Evolutionary conservation across 2,797 vertebrate genomes (phyloP).

Genomic region (Cottoperca gobio): DNA sequence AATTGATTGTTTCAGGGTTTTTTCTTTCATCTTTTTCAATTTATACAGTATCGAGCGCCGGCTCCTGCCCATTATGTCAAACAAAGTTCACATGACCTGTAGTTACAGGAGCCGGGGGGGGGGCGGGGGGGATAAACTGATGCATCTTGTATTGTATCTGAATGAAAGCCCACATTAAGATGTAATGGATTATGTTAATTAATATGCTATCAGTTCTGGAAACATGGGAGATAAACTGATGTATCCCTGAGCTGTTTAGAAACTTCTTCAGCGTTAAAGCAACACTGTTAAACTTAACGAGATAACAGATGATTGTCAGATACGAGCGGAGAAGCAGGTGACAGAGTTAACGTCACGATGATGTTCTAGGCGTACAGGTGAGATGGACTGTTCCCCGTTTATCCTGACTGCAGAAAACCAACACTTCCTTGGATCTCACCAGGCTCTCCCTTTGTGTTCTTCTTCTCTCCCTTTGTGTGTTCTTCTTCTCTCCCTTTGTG

Average conservation of each 20-base stretch:
- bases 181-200: constrained; percentile 72
- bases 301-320: constrained; percentile 55
- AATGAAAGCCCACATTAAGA: constrained; percentile 48
- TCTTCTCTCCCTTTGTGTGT: too few species aligned
- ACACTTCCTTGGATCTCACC: not conserved
- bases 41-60: constrained; percentile 10
- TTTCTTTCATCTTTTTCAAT: constrained; percentile 41
- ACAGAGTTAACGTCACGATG: constrained; percentile 4
- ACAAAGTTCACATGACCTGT: constrained; percentile 42
- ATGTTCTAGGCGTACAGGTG: not conserved
- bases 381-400: not conserved
- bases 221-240: constrained; percentile 64
- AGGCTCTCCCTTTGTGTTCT: constrained; percentile 20
- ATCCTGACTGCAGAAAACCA: not conserved
- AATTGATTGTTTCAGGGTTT: constrained; percentile 49
- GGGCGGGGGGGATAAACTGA: too few species aligned
- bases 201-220: constrained; percentile 57
- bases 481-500: constrained; percentile 47
- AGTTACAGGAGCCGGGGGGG: constrained; percentile 1
- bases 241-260: constrained; percentile 62
- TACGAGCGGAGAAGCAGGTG: constrained; percentile 28
- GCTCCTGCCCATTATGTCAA: constrained; percentile 23
- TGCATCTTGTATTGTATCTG: constrained; percentile 50
- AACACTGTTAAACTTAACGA: constrained; percentile 39
- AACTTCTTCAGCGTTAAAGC: constrained; percentile 45